phyloP scores from a whole-genome alignment of 2,797 vertebrate species.

The Poecilia velifera region DNA sequence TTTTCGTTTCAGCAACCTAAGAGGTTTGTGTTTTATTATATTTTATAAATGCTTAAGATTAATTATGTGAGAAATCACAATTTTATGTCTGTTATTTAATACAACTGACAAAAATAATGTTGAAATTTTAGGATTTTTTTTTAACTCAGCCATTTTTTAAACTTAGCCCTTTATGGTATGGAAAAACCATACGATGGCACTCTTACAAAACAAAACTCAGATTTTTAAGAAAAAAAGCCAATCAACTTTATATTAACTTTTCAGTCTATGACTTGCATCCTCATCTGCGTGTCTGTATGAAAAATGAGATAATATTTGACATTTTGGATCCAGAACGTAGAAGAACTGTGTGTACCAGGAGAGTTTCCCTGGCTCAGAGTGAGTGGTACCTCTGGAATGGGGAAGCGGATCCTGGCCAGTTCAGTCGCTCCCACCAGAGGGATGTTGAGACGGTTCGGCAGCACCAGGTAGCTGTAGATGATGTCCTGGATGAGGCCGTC shows the following conservation, averaged over 20 bases:
- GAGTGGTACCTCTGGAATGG: constrained; percentile 87
- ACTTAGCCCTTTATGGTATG: no score
- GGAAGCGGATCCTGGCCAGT: constrained; percentile 89
- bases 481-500: constrained; percentile 93
- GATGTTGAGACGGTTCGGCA: constrained; percentile 92
- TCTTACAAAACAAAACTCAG: no score
- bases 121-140: no score
- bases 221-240: no score
- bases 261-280: background rate
- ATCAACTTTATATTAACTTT: background rate
- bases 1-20: no score
- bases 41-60: no score
- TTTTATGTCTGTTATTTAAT: no score
- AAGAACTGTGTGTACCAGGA: background rate
- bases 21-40: no score
- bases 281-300: background rate
- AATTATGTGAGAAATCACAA: no score
- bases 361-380: background rate
- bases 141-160: no score
- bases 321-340: background rate
- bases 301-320: background rate
- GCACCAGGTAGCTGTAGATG: constrained; percentile 90
- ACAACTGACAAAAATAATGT: no score
- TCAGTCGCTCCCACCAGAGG: constrained; percentile 89
- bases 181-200: no score